A percentile compares a stretch with the other conserved stretches of the same genome.
phyloP scores from a whole-genome alignment of 2,888 invertebrate genomes.

The Chloroclysta siterata region DNA sequence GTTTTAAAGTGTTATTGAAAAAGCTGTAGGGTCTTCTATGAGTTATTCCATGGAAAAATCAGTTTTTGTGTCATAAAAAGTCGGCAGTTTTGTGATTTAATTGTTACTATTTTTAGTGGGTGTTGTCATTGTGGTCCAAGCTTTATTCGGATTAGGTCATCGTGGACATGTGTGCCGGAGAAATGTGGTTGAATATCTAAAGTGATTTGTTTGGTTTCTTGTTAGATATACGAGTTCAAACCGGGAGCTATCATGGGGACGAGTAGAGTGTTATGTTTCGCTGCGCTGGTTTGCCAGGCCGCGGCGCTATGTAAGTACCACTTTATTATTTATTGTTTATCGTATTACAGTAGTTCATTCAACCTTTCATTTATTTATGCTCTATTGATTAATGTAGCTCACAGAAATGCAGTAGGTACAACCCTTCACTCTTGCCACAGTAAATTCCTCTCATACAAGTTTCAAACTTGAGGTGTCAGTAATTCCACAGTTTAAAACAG shows the following conservation, averaged over 20 bases:
- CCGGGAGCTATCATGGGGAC: constrained; percentile 74
- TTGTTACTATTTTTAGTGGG: constrained; percentile 86
- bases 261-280: constrained; percentile 68
- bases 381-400: constrained; percentile 31
- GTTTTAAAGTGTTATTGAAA: constrained; percentile 53
- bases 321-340: constrained; percentile 35
- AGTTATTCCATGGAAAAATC: constrained; percentile 44
- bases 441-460: neutral
- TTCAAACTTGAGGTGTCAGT: neutral
- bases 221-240: constrained; percentile 74
- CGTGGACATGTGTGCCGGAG: constrained; percentile 80
- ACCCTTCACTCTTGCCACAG: constrained; percentile 29
- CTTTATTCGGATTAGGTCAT: constrained; percentile 83
- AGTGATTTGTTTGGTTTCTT: constrained; percentile 75
- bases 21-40: constrained; percentile 47
- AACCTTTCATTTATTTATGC: constrained; percentile 47
- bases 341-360: constrained; percentile 51
- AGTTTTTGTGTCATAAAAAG: constrained; percentile 62
- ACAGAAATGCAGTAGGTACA: constrained; percentile 10
- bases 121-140: constrained; percentile 82
- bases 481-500: neutral
- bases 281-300: constrained; percentile 69
- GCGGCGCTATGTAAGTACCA: constrained; percentile 74
- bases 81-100: constrained; percentile 63
- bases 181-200: constrained; percentile 69